These are phyloP conservation scores for Helleia helle DNA, from an alignment of 2,888 invertebrate genomes.

Conservation along the genomic window DNA sequence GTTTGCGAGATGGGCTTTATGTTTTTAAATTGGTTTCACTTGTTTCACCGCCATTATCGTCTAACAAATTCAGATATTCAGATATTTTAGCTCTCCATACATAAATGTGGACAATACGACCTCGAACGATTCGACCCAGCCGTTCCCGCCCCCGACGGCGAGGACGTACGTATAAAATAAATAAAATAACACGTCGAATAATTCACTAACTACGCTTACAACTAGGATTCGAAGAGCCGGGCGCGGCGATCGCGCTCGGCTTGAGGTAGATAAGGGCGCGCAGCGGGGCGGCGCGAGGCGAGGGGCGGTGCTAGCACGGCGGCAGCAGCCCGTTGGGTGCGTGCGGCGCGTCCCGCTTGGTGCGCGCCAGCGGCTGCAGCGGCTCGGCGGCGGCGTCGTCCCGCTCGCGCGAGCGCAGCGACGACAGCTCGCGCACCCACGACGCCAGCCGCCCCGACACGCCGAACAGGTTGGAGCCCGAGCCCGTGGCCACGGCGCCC, in stretches of 20 bases:
- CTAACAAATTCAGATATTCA: too few species aligned
- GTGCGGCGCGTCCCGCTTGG: constrained; percentile 20
- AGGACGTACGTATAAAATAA: constrained; percentile 32
- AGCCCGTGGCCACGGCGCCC: constrained; percentile 63
- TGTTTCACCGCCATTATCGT: too few species aligned
- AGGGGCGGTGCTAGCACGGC: constrained; percentile 3
- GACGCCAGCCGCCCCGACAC: constrained; percentile 65
- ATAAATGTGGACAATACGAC: neutral
- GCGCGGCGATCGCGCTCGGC: constrained; percentile 25
- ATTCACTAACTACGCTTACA: constrained; percentile 59
- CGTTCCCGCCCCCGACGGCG: constrained; percentile 11
- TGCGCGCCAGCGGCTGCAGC: constrained; percentile 31
- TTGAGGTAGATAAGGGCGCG: constrained; percentile 42
- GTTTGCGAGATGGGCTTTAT: too few species aligned
- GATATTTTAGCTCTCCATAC: too few species aligned
- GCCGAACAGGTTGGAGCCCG: constrained; percentile 66
- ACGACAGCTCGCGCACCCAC: constrained; percentile 66
- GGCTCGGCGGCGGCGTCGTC: constrained; percentile 55
- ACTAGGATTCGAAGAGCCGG: constrained; percentile 61
- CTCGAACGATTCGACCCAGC: constrained; percentile 7
- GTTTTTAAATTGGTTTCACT: too few species aligned
- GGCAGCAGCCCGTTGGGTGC: constrained; percentile 41
- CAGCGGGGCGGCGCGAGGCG: constrained; percentile 1
- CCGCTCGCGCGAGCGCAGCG: constrained; percentile 49
- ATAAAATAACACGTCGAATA: constrained; percentile 39